Evolutionary conservation across 2,797 vertebrate genomes (phyloP).

Genomic region (Lateolabrax maculatus): DNA sequence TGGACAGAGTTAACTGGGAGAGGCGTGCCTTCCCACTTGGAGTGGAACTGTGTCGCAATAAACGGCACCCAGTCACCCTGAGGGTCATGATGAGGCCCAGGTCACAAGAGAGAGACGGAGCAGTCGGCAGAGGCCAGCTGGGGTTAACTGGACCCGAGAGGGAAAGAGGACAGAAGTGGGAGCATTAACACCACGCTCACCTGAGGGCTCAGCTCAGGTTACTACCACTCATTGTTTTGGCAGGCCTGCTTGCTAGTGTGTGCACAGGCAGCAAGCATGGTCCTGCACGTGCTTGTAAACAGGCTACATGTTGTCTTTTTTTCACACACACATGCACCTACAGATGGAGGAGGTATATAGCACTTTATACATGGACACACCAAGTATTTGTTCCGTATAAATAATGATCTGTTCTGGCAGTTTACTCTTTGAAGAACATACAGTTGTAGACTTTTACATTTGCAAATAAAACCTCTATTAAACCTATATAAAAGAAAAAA

Average conservation of each 20-base stretch:
- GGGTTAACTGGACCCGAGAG: constrained; percentile 79
- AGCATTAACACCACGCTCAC: constrained; percentile 63
- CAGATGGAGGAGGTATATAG: not conserved
- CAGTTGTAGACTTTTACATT: not conserved
- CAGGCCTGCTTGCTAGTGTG: constrained; percentile 4
- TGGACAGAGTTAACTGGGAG: constrained; percentile 81
- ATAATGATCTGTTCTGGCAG: not conserved
- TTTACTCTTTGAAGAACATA: not conserved
- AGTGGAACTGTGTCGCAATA: constrained; percentile 66
- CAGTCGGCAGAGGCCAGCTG: constrained; percentile 60
- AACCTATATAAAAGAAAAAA: not conserved
- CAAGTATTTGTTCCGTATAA: not conserved
- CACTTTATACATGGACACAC: not conserved
- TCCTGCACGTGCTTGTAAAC: not conserved
- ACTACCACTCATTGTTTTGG: constrained; percentile 47
- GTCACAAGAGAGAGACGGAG: constrained; percentile 50
- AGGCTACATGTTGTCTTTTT: not conserved
- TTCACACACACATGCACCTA: not conserved
- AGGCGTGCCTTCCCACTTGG: constrained; percentile 49
- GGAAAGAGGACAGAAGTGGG: constrained; percentile 53
- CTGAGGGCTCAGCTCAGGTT: constrained; percentile 62
- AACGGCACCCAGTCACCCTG: constrained; percentile 51
- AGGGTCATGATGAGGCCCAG: constrained; percentile 65
- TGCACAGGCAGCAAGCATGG: not conserved
- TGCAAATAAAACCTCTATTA: not conserved